Percentiles rank a stretch among this genome's conserved stretches.
phyloP scores from a whole-genome alignment of 1,140 invertebrate species.

The Cherax quadricarinatus region DNA sequence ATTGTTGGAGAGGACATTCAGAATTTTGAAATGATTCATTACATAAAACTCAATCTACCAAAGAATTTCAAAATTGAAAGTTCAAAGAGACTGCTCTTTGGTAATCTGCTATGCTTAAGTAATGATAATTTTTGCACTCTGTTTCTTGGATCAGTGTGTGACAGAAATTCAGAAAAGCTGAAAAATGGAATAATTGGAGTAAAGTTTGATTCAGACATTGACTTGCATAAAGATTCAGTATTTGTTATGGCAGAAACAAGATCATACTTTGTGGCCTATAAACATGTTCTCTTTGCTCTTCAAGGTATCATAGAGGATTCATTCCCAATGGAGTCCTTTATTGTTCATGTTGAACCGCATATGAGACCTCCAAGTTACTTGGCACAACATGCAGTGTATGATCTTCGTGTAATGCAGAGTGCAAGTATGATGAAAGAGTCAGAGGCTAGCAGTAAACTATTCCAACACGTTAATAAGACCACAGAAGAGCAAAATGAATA shows the following conservation, averaged over 20 bases:
- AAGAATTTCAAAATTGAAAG: conserved; percentile 63
- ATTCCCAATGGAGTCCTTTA: conserved; percentile 76
- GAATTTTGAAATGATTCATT: conserved; percentile 41
- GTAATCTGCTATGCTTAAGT: conserved; percentile 85
- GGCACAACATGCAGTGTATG: conserved; percentile 52
- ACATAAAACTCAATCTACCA: conserved; percentile 36
- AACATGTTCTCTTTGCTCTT: conserved; percentile 77
- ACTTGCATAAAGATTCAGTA: conserved; percentile 72
- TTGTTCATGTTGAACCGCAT: conserved; percentile 72
- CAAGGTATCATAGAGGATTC: conserved; percentile 75
- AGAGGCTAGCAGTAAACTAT: conserved; percentile 36
- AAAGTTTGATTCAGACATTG: conserved; percentile 77
- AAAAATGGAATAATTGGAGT: conserved; percentile 78
- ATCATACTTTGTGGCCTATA: conserved; percentile 79
- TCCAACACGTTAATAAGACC: not conserved
- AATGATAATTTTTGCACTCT: conserved; percentile 83
- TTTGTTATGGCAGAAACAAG: conserved; percentile 77
- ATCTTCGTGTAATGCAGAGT: conserved; percentile 34
- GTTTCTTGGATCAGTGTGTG: conserved; percentile 82
- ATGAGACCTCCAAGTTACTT: conserved; percentile 57
- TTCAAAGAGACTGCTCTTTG: conserved; percentile 83
- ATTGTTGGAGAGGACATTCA: conserved; percentile 18
- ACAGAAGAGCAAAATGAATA: no score
- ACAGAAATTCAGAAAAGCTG: conserved; percentile 78
- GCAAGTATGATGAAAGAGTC: conserved; percentile 47